These are phyloP conservation scores for Xenopus petersii DNA, from an alignment of 2,797 vertebrate species.

Conservation along the genomic window DNA sequence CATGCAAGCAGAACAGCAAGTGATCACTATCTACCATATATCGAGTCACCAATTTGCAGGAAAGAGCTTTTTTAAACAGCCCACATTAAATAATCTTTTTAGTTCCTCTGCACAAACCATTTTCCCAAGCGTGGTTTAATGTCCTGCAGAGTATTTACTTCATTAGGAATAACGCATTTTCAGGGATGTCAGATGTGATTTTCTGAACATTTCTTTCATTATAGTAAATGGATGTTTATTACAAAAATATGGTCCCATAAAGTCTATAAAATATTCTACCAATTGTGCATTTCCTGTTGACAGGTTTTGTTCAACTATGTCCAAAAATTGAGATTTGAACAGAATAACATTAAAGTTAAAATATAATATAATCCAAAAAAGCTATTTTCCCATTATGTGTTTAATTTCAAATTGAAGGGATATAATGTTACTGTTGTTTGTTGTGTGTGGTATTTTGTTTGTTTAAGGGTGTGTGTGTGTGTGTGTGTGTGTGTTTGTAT, in stretches of 20 bases:
- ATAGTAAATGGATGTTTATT: slow-evolving; percentile 40
- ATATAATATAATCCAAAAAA: too few relatives aligned
- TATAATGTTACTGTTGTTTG: too few relatives aligned
- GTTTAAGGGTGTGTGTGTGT: too few relatives aligned
- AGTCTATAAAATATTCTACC: slow-evolving; percentile 27
- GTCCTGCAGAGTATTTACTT: slow-evolving; percentile 35
- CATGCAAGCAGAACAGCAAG: slow-evolving; percentile 28
- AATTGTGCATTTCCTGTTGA: slow-evolving; percentile 5
- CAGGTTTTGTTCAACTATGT: too few relatives aligned
- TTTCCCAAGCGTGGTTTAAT: slow-evolving; percentile 25
- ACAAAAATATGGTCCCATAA: slow-evolving; percentile 29
- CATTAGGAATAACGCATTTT: slow-evolving; percentile 39
- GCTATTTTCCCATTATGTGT: too few relatives aligned
- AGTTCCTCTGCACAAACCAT: slow-evolving; percentile 33
- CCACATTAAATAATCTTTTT: slow-evolving; percentile 41
- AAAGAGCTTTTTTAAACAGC: slow-evolving; percentile 33
- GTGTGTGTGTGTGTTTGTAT: too few relatives aligned
- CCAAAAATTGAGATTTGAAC: too few relatives aligned
- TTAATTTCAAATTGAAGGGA: too few relatives aligned
- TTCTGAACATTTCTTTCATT: slow-evolving; percentile 31
- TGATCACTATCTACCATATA: slow-evolving; percentile 33
- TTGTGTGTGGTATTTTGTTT: too few relatives aligned
- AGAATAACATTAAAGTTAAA: too few relatives aligned
- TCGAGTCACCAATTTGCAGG: slow-evolving; percentile 25
- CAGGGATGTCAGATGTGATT: slow-evolving; percentile 41